Percentiles rank a stretch among this genome's conserved stretches.
phyloP scores from a whole-genome alignment of 53 echinoderm and acorn worm genomes.

The Apostichopus leukothele region DNA sequence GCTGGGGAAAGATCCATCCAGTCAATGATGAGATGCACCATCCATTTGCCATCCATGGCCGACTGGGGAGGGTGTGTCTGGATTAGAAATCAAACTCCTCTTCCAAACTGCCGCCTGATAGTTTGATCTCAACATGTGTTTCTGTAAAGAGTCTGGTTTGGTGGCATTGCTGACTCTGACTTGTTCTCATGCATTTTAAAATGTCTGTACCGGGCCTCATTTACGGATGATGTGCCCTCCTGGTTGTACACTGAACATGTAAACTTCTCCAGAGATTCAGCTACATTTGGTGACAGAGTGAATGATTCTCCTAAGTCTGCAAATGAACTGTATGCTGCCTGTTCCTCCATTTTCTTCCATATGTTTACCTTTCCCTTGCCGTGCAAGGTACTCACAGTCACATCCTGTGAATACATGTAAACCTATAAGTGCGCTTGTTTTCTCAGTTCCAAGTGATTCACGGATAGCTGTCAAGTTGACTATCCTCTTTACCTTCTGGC shows the following conservation, averaged over 20 bases:
- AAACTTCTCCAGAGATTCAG: constrained; percentile 14
- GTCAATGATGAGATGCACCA: constrained; percentile 50
- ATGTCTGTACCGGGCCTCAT: constrained; percentile 42
- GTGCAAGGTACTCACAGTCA: constrained; percentile 50
- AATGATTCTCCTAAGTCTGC: constrained; percentile 6
- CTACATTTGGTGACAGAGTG: neutral
- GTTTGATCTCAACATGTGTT: constrained; percentile 11
- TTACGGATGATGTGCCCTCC: neutral
- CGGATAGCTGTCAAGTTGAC: constrained; percentile 38
- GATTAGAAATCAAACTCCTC: neutral
- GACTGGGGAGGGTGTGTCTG: neutral
- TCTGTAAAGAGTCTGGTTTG: constrained; percentile 25
- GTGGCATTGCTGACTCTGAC: constrained; percentile 42
- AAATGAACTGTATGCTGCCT: neutral
- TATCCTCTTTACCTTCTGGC: constrained; percentile 52
- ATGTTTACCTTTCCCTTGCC: constrained; percentile 56
- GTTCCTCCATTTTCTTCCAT: too few species aligned
- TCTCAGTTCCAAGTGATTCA: neutral
- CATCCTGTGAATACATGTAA: constrained; percentile 48
- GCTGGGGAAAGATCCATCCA: constrained; percentile 65
- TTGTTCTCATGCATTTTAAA: constrained; percentile 30
- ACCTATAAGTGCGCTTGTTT: constrained; percentile 18
- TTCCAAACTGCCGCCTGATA: neutral
- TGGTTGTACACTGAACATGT: constrained; percentile 39
- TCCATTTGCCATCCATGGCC: constrained; percentile 23